These are phyloP conservation scores for Chesias legatella DNA, from an alignment of 2,888 invertebrate species.

Conservation along the genomic window DNA sequence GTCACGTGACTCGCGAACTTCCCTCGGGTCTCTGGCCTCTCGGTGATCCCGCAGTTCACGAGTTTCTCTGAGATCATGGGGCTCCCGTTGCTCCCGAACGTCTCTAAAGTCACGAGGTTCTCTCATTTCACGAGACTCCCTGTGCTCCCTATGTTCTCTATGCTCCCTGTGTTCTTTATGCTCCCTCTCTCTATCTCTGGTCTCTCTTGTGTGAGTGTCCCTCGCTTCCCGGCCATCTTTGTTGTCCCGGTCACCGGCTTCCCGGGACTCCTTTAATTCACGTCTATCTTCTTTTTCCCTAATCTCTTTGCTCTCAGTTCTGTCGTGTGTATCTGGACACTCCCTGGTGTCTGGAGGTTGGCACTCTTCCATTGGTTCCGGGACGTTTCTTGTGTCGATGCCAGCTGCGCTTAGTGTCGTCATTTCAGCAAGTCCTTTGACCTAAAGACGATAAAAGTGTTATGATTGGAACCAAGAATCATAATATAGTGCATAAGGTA, in stretches of 20 bases:
- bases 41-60: conserved; percentile 50
- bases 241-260: conserved; percentile 56
- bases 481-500: too few relatives aligned
- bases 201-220: conserved; percentile 57
- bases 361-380: conserved; percentile 76
- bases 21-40: conserved; percentile 35
- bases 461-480: neutral
- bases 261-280: conserved; percentile 57
- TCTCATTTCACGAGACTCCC: conserved; percentile 52
- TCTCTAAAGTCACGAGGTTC: conserved; percentile 53
- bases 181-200: conserved; percentile 47
- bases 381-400: conserved; percentile 71
- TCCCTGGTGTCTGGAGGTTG: conserved; percentile 60
- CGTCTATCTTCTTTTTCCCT: conserved; percentile 65
- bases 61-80: conserved; percentile 57
- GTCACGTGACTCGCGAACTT: conserved; percentile 52
- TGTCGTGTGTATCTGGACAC: conserved; percentile 56
- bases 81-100: conserved; percentile 51
- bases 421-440: conserved; percentile 96
- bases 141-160: conserved; percentile 30
- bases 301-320: conserved; percentile 55
- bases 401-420: conserved; percentile 88
- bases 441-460: conserved; percentile 54
- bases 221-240: conserved; percentile 57
- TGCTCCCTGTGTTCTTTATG: conserved; percentile 50